A percentile compares a stretch with the other conserved stretches of the same genome.
Evolutionary conservation across 2,113 vertebrate genomes (phyloP).

Genomic region (Strix uralensis): DNA sequence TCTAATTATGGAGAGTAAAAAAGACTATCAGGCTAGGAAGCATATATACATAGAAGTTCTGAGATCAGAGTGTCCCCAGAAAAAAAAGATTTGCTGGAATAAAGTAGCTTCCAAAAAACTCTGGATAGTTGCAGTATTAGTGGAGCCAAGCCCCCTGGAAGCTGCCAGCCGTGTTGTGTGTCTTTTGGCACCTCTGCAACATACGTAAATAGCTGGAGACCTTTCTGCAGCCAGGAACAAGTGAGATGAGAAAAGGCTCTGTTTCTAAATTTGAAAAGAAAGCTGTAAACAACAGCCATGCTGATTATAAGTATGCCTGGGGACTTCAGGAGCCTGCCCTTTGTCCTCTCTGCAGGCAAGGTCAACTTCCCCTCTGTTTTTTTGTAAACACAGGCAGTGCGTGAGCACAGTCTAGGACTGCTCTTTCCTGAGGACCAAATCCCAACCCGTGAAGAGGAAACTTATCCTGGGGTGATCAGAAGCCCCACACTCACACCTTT

Average conservation of each 20-base stretch:
- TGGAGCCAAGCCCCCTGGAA: constrained; percentile 16
- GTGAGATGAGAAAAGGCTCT: constrained; percentile 53
- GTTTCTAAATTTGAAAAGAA: constrained; percentile 62
- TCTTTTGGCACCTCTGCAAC: constrained; percentile 32
- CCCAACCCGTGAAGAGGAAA: neutral
- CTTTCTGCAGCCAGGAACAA: constrained; percentile 40
- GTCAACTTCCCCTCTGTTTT: neutral
- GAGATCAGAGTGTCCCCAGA: neutral
- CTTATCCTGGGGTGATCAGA: neutral
- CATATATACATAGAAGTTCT: neutral
- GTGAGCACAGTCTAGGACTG: neutral
- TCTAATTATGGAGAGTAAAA: neutral
- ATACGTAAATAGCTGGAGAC: constrained; percentile 26
- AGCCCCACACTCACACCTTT: neutral
- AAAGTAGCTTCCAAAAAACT: constrained; percentile 15
- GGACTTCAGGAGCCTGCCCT: neutral
- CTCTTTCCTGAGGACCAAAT: neutral
- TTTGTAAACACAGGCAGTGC: neutral
- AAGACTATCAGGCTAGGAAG: neutral
- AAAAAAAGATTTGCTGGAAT: neutral
- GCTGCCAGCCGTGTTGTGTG: neutral
- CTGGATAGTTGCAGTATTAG: neutral
- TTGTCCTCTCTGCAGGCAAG: neutral
- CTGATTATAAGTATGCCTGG: neutral
- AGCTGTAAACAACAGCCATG: constrained; percentile 33